phyloP scores from a whole-genome alignment of 2,113 vertebrate genomes.

The Oriolus oriolus region DNA sequence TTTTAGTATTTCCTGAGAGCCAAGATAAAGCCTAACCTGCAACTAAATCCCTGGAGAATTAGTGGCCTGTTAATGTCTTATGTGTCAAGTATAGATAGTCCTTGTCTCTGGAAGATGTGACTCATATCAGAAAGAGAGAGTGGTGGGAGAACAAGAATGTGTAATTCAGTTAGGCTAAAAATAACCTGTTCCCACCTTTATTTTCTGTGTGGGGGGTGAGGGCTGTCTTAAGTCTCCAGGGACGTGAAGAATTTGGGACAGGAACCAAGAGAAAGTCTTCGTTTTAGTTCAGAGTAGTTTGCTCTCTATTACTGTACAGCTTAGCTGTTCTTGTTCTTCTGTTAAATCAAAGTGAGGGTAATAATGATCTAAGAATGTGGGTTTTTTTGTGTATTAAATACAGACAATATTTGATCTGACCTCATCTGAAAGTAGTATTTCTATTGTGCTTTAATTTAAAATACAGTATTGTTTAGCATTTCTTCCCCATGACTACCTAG shows the following conservation, averaged over 20 bases:
- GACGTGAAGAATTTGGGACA: conserved; percentile 17
- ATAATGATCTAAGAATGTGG: neutral
- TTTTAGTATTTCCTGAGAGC: neutral
- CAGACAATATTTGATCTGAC: neutral
- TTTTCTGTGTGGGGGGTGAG: neutral
- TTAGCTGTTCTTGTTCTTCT: neutral
- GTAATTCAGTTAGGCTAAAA: conserved; percentile 8
- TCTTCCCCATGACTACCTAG: neutral
- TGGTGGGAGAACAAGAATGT: conserved; percentile 24
- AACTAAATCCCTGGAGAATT: neutral
- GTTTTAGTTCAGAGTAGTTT: neutral
- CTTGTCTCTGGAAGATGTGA: conserved; percentile 13
- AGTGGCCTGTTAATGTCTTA: neutral
- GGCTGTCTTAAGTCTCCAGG: neutral
- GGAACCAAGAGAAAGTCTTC: neutral
- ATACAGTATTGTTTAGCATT: neutral
- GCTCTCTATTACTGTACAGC: neutral
- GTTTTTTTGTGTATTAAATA: neutral
- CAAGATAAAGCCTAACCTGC: neutral
- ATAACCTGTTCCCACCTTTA: conserved; percentile 3
- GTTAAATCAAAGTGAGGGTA: neutral
- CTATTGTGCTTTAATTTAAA: neutral
- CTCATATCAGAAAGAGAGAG: conserved; percentile 18
- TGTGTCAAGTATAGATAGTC: neutral
- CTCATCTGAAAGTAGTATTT: neutral